Percentiles rank a stretch among this genome's conserved stretches.
Evolutionary conservation across 1,140 invertebrate species (phyloP).

Genomic region (Leptoteleia sp.): DNA sequence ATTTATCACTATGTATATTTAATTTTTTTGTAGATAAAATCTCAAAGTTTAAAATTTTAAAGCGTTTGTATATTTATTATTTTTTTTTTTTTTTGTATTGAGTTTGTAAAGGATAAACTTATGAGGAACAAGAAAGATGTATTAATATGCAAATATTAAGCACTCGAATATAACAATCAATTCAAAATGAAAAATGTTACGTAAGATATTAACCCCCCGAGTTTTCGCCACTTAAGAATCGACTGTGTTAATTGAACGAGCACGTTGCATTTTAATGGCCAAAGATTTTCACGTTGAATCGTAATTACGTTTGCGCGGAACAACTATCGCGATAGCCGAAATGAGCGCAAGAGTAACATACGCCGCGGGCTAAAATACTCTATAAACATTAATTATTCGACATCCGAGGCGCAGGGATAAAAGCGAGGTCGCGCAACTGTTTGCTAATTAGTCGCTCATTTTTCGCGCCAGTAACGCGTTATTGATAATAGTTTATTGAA

Average conservation of each 20-base stretch:
- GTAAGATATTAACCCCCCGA: conserved; percentile 6
- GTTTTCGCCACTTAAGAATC: conserved; percentile 14
- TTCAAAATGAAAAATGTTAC: conserved; percentile 8
- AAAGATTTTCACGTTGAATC: conserved; percentile 11
- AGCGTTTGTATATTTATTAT: no score
- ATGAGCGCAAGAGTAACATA: conserved; percentile 4
- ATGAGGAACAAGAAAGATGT: not conserved
- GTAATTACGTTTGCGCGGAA: not conserved
- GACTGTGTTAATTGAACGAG: conserved; percentile 23
- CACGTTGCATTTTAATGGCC: conserved; percentile 23
- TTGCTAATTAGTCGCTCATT: conserved; percentile 66
- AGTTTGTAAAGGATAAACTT: no score
- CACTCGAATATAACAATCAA: conserved; percentile 3
- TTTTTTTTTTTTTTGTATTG: no score
- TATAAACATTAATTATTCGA: conserved; percentile 66
- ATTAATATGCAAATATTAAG: conserved; percentile 9
- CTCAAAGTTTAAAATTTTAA: no score
- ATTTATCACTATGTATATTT: no score
- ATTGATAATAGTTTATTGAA: not conserved
- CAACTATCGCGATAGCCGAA: conserved; percentile 1
- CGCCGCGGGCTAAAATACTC: conserved; percentile 5
- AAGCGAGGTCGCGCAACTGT: conserved; percentile 47
- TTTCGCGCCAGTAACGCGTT: conserved; percentile 14
- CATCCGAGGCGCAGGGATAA: conserved; percentile 38
- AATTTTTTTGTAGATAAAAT: no score